Conservation (phyloP, 2,797 vertebrate species). For the Graptemys geographica region DNA sequence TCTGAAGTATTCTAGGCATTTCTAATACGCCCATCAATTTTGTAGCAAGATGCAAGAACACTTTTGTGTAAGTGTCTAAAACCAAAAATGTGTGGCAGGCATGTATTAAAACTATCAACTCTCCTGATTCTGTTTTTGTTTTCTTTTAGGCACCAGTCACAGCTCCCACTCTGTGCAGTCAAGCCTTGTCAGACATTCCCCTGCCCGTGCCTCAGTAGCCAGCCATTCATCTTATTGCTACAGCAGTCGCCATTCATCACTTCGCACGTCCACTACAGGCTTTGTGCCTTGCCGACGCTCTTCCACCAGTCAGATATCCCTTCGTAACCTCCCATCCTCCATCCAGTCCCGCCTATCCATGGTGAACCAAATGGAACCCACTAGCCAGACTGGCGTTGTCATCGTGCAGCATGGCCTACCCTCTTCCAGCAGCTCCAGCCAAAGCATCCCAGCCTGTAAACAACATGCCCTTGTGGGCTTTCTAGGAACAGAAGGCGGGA, state of each 20-base stretch:
- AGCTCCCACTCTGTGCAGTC: conserved; percentile 96
- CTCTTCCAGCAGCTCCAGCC: conserved; percentile 94
- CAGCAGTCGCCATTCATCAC: conserved; percentile 94
- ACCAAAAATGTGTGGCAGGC: not conserved
- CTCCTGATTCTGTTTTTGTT: conserved; percentile 40
- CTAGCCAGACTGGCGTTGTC: conserved; percentile 79
- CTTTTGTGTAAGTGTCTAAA: not conserved
- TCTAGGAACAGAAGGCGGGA: conserved; percentile 89
- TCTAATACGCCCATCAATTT: not conserved
- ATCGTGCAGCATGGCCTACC: conserved; percentile 83
- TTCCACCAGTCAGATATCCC: conserved; percentile 96
- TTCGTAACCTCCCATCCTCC: conserved; percentile 93
- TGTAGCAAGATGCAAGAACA: not conserved
- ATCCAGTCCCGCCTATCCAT: conserved; percentile 93
- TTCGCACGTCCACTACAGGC: conserved; percentile 92
- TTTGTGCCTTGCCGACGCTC: conserved; percentile 96
- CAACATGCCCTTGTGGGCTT: conserved; percentile 93
- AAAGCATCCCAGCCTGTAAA: conserved; percentile 97
- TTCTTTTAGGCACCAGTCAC: conserved; percentile 91
- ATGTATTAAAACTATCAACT: not conserved
- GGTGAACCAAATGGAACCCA: conserved; percentile 86
- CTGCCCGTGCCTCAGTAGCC: conserved; percentile 93
- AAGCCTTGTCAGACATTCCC: conserved; percentile 93
- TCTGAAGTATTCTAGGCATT: not conserved
- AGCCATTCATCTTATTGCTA: conserved; percentile 97